These are phyloP conservation scores for Zeus faber DNA, from an alignment of 2,113 vertebrate genomes.

Conservation along the genomic window DNA sequence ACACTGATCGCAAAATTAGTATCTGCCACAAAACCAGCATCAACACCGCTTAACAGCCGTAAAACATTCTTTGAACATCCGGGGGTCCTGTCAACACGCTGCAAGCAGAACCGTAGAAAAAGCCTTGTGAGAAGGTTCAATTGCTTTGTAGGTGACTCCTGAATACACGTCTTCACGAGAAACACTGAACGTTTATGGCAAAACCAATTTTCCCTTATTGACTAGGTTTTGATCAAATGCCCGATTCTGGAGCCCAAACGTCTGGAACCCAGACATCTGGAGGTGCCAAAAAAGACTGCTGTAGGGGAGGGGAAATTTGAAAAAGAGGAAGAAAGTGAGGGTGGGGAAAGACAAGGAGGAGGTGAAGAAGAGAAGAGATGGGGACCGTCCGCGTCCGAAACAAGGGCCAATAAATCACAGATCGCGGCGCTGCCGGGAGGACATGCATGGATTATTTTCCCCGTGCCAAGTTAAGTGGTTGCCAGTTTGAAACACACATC, in stretches of 20 bases:
- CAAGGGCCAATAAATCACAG: constrained; percentile 67
- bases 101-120: too few relatives aligned
- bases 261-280: neutral
- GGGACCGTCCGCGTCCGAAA: constrained; percentile 54
- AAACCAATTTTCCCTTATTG: neutral
- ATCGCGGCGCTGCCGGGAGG: constrained; percentile 37
- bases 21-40: neutral
- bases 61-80: neutral
- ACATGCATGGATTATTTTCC: constrained; percentile 55
- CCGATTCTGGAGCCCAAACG: constrained; percentile 2
- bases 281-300: constrained; percentile 1
- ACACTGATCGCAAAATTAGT: too few relatives aligned
- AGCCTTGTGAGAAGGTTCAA: too few relatives aligned
- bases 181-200: neutral
- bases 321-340: too few relatives aligned
- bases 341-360: constrained; percentile 20
- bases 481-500: constrained; percentile 49
- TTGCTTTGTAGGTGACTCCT: too few relatives aligned
- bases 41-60: neutral
- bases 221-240: neutral
- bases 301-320: constrained; percentile 25
- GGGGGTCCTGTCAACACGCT: neutral
- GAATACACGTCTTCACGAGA: neutral
- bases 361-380: constrained; percentile 29
- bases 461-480: constrained; percentile 66